Base-by-base conservation (phyloP, 2,888 invertebrate genomes). In the Adelognathus sp. region DNA sequence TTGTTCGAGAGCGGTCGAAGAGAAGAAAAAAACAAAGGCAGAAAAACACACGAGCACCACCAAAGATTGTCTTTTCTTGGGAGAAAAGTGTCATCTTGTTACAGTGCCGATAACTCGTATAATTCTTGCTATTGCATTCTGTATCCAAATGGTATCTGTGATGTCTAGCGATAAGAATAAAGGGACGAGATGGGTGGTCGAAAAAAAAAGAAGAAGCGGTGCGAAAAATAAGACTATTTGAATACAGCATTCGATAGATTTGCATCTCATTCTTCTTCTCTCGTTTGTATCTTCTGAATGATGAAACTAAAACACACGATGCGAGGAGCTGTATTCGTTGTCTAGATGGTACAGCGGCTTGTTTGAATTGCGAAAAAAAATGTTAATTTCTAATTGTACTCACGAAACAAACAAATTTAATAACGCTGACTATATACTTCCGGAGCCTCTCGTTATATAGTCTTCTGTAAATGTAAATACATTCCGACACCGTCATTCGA, bases 81-180 rank as follows among this genome's bases (percentile, higher is more conserved):
- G 79, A 72, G 58, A 79, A 82, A 79, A 79, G 18, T 27, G 27
- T 67, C 33, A 16, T 74, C 66, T 74, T 60, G 41, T 69, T 70
- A 75, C 74, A 80, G 76, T 81, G 77, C 83, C 80, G 80, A 81
- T 77, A 82, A 80, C 63, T 69, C 71, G 69, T n/a, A n/a, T 54
- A 33, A 79, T 75, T 52, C 63, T 56, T 76, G 74, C 74, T 82
- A 79, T 74, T 81, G 84, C 80, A 82, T 86, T 85, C 85, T 86
- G 84, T 85, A 86, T 85, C 75, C 83, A 84, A 85, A 84, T 83
- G 70, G 76, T 76, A 76, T 81, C 82, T 85, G 85, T 82, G 80
- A 75, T 81, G 82, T 84, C 79, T 83, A 78, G 75, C 76, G 50
- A 79, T 80, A 76, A 72, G 58, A 83, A 81, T 75, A 77, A 79